Conservation (phyloP, 1,140 invertebrate species). For the Drosophila pandora region DNA sequence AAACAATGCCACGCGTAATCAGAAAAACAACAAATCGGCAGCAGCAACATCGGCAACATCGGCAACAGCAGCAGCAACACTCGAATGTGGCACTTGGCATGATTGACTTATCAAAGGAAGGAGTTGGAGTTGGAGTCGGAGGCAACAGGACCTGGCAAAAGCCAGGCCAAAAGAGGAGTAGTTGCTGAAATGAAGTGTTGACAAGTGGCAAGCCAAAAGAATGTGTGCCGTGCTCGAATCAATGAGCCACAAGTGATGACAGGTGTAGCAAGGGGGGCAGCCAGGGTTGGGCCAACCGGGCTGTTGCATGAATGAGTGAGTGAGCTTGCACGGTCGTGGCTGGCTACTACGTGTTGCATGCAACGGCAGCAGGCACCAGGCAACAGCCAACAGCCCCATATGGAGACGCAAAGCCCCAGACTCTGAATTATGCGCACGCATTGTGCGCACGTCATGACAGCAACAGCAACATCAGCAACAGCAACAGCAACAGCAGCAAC, state of each 20-base stretch:
- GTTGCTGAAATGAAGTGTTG: conserved; percentile 73
- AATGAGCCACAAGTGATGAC: conserved; percentile 73
- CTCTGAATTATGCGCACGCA: conserved; percentile 81
- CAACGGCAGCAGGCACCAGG: conserved; percentile 32
- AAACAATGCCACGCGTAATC: conserved; percentile 51
- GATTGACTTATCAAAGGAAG: conserved; percentile 79
- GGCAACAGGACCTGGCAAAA: neutral
- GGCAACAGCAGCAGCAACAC: conserved; percentile 42
- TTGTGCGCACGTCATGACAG: conserved; percentile 78
- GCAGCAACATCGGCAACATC: conserved; percentile 6
- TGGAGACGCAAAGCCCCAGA: conserved; percentile 24
- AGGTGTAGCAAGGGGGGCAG: conserved; percentile 10
- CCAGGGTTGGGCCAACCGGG: neutral
- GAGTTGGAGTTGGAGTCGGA: conserved; percentile 16
- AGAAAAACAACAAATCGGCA: neutral
- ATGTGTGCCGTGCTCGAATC: conserved; percentile 73
- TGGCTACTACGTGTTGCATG: conserved; percentile 65
- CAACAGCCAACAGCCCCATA: conserved; percentile 19
- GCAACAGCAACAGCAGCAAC: conserved; percentile 24
- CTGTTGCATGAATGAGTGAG: conserved; percentile 73
- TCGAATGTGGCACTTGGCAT: conserved; percentile 79
- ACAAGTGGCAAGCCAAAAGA: conserved; percentile 79
- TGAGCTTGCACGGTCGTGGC: conserved; percentile 38
- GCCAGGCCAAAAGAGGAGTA: conserved; percentile 37
- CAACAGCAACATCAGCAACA: conserved; percentile 8